Base-by-base conservation (phyloP, 2,888 invertebrate species). In the Cephus nigrinus region DNA sequence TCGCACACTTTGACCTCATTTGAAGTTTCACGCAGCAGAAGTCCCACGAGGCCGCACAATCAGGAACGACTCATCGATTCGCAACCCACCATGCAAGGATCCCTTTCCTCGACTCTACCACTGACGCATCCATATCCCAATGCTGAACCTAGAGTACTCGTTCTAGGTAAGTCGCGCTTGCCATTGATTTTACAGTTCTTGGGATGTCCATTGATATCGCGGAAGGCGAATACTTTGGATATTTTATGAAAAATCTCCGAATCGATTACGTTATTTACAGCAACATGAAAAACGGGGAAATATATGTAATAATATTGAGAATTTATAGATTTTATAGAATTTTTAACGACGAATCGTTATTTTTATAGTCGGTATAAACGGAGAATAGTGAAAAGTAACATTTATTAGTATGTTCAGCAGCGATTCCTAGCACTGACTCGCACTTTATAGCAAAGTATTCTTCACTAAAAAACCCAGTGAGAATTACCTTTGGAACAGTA, bases 1-100 rank as follows among this genome's bases (percentile, higher is more conserved):
- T 97, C 97, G 5, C 96, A 97, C 89, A 97, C 97, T 0, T 92
- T 97, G 83, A 96, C 97, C 36, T 97, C 97, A 9, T 97, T 97
- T 88, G 97, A 97, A 86, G 84, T 88, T 75, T 91, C 93, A 80
- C 93, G 87, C 84, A 92, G 83, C 89, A 92, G 85, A 88, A 92
- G 92, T 92, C 88, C 83, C 35, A 89, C 90, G 74, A 92, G 93
- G 92, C 92, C 93, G 73, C 93, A 88, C 79, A 90, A 89, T 84
- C 89, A 89, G 78, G 91, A 91, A 82, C 89, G 94, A 84, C 87
- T 92, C 75, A 91, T 91, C 79, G 92, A 92, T 83, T 91, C 91
- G 55, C 89, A 91, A 79, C 90, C 90, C 69, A 91, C 89, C 80
- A 87, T 88, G 80, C 90, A 88, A 78, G 87, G 86, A 76, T 81